Percentiles rank a stretch among this genome's conserved stretches.
phyloP scores from a whole-genome alignment of 2,797 vertebrate genomes.

The Paedocypris micromegethes region DNA sequence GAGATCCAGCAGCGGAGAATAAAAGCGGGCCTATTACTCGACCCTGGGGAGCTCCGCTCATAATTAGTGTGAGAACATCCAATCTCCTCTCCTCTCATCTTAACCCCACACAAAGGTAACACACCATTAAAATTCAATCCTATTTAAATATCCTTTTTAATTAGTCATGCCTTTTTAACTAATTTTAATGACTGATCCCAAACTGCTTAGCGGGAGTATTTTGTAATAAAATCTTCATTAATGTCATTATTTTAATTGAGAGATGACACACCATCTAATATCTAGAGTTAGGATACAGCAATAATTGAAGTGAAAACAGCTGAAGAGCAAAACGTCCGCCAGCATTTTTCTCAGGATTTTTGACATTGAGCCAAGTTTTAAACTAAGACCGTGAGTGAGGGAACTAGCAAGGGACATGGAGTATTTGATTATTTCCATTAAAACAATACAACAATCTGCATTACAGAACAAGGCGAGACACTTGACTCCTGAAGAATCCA shows the following conservation, averaged over 20 bases:
- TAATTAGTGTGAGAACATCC: conserved; percentile 81
- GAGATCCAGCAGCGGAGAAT: conserved; percentile 48
- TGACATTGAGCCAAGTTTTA: no score
- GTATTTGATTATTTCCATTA: no score
- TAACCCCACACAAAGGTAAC: conserved; percentile 77
- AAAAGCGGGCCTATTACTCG: conserved; percentile 59
- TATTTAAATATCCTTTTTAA: conserved; percentile 78
- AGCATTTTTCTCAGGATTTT: no score
- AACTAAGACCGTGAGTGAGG: neutral
- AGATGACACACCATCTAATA: conserved; percentile 68
- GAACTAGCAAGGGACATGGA: neutral
- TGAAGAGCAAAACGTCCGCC: neutral
- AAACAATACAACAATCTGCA: no score
- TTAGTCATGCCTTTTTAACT: conserved; percentile 81
- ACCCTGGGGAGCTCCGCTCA: conserved; percentile 67
- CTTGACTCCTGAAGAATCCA: neutral
- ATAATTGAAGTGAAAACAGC: neutral
- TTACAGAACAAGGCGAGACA: no score
- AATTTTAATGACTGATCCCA: conserved; percentile 77
- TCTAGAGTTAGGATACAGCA: conserved; percentile 51
- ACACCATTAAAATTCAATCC: conserved; percentile 78
- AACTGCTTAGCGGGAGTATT: conserved; percentile 64
- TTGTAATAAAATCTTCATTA: conserved; percentile 69
- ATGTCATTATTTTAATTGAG: conserved; percentile 71
- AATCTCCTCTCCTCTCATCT: conserved; percentile 78